phyloP scores from a whole-genome alignment of 2,797 vertebrate species.

The Momotus momota region DNA sequence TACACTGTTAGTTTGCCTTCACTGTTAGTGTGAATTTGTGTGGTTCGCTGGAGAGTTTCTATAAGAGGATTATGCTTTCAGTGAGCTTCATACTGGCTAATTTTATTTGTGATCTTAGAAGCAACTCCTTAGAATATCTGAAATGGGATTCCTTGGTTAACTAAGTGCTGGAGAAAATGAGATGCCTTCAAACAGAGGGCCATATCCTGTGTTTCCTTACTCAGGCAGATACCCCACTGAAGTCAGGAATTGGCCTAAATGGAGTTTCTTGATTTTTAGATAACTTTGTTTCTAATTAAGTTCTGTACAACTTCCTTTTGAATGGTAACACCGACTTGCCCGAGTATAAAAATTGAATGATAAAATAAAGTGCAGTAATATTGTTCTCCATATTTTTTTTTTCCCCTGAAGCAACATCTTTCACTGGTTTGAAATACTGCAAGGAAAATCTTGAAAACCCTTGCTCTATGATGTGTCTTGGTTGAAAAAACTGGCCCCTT shows the following conservation, averaged over 20 bases:
- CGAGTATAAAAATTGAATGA: constrained; percentile 57
- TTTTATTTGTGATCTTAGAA: constrained; percentile 61
- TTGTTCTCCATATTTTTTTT: neutral
- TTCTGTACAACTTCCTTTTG: constrained; percentile 59
- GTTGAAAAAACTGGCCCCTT: neutral
- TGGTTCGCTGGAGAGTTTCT: constrained; percentile 55
- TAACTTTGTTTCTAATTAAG: constrained; percentile 39
- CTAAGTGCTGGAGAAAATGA: constrained; percentile 62
- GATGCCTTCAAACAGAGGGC: constrained; percentile 61
- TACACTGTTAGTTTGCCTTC: constrained; percentile 67
- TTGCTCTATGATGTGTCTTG: neutral
- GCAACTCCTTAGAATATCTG: constrained; percentile 53
- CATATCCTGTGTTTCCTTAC: constrained; percentile 32
- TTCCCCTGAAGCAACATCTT: neutral
- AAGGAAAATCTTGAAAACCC: neutral
- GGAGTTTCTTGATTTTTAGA: neutral
- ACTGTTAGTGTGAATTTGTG: constrained; percentile 68
- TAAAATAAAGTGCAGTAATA: constrained; percentile 54
- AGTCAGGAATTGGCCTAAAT: constrained; percentile 57
- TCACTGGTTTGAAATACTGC: neutral
- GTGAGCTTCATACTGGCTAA: constrained; percentile 65
- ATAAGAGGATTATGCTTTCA: constrained; percentile 69
- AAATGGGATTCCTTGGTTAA: constrained; percentile 64
- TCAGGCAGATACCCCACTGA: constrained; percentile 58
- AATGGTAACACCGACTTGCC: constrained; percentile 46